These are phyloP conservation scores for Incurvaria masculella DNA, from an alignment of 2,888 invertebrate genomes.

Conservation along the genomic window DNA sequence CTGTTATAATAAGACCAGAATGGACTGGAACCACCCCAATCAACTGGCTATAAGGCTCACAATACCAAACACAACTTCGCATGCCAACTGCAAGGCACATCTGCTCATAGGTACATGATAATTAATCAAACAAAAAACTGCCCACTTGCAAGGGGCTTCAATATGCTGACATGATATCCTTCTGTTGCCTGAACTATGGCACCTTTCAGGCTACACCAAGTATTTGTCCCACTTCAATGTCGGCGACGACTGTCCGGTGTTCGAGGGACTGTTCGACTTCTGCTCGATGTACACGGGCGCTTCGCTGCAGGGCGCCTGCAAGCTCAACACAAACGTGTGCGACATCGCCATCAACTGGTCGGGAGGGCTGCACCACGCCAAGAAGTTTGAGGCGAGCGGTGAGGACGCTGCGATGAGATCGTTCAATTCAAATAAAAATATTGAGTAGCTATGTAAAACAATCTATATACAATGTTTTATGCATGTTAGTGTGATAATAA, in stretches of 20 bases:
- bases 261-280: conserved; percentile 97
- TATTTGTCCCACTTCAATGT: conserved; percentile 94
- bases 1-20: too few species aligned
- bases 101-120: too few species aligned
- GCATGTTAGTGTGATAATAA: neutral
- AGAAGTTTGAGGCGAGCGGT: conserved; percentile 97
- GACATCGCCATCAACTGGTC: conserved; percentile 99
- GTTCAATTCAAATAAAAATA: too few species aligned
- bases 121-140: too few species aligned
- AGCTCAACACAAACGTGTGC: conserved; percentile 90
- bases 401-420: conserved; percentile 4
- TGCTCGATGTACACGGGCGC: conserved; percentile 99
- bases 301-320: conserved; percentile 94
- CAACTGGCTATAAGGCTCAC: too few species aligned
- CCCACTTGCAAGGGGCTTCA: too few species aligned
- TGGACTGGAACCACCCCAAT: too few species aligned
- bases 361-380: conserved; percentile 98
- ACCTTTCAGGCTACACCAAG: conserved; percentile 72
- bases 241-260: conserved; percentile 95
- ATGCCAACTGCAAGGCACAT: too few species aligned
- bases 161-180: too few species aligned
- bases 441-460: too few species aligned
- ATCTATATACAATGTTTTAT: neutral
- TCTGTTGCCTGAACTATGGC: too few species aligned
- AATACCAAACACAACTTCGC: too few species aligned